phyloP scores from a whole-genome alignment of 2,113 vertebrate species.

The Lepisosteus osseus region DNA sequence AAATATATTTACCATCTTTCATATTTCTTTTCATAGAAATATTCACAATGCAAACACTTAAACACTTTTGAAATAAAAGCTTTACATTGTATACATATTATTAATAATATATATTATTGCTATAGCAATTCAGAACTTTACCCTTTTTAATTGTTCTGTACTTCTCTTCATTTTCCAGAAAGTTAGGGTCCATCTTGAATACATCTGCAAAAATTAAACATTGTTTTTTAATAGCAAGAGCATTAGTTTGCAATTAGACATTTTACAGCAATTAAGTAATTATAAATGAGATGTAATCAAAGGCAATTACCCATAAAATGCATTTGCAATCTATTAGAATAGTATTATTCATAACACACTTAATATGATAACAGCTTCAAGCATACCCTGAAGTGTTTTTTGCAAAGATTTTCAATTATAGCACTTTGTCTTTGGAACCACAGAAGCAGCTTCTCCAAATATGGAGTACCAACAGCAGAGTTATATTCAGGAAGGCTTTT shows the following conservation, averaged over 20 bases:
- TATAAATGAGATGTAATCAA: constrained; percentile 31
- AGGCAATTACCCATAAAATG: constrained; percentile 35
- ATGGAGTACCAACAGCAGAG: constrained; percentile 9
- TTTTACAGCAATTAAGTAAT: constrained; percentile 33
- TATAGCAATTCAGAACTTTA: constrained; percentile 47
- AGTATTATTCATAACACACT: constrained; percentile 31
- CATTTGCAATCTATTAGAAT: constrained; percentile 26
- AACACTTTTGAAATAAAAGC: no score
- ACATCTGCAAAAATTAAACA: constrained; percentile 73
- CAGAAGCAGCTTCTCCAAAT: constrained; percentile 19
- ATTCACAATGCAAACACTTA: no score
- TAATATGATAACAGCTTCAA: constrained; percentile 32
- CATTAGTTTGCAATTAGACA: constrained; percentile 29
- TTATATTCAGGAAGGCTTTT: constrained; percentile 5
- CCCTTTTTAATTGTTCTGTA: constrained; percentile 91
- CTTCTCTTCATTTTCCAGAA: constrained; percentile 94
- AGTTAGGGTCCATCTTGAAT: constrained; percentile 95
- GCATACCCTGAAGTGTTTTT: constrained; percentile 13
- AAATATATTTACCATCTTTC: no score
- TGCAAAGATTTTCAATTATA: constrained; percentile 35
- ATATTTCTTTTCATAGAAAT: no score
- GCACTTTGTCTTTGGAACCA: constrained; percentile 24
- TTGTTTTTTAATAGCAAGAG: constrained; percentile 25
- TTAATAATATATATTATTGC: no score
- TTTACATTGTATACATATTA: no score